Conservation (phyloP, 53 echinoderm and acorn worm species). For the Astropecten irregularis region DNA sequence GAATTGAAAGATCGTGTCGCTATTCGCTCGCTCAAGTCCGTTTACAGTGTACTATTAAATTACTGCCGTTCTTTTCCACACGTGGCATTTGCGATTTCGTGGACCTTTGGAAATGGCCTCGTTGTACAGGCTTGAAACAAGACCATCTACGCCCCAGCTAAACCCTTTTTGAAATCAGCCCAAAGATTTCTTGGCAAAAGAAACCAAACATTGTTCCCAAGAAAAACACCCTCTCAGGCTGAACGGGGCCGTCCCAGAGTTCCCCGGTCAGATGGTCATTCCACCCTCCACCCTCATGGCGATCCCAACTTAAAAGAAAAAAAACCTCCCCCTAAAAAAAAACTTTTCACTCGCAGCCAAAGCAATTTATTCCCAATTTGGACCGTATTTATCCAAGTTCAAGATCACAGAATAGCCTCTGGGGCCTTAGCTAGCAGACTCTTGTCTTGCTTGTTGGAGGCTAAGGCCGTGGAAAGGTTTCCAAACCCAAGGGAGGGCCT, state of each 20-base stretch:
- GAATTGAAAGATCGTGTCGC: no score
- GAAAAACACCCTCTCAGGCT: neutral
- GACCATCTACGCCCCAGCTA: no score
- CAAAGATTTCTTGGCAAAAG: no score
- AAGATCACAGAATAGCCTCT: conserved; percentile 40
- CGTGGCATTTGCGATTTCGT: no score
- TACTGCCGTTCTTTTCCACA: no score
- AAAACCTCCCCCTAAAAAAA: no score
- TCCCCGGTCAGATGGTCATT: conserved; percentile 47
- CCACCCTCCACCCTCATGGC: neutral
- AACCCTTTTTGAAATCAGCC: no score
- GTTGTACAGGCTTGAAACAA: no score
- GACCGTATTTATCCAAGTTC: conserved; percentile 57
- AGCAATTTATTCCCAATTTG: conserved; percentile 59
- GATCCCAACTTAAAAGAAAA: no score
- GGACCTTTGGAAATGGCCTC: no score
- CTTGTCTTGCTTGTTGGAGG: neutral
- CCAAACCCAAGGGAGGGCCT: conserved; percentile 18
- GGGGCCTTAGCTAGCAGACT: neutral
- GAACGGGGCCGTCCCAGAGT: neutral
- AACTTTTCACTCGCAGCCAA: neutral
- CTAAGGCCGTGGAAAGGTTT: neutral
- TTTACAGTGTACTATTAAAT: no score
- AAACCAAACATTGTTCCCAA: conserved; percentile 11
- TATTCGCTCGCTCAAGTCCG: no score